Evolutionary conservation across 2,113 vertebrate genomes (phyloP).

Genomic region (Colossoma macropomum): DNA sequence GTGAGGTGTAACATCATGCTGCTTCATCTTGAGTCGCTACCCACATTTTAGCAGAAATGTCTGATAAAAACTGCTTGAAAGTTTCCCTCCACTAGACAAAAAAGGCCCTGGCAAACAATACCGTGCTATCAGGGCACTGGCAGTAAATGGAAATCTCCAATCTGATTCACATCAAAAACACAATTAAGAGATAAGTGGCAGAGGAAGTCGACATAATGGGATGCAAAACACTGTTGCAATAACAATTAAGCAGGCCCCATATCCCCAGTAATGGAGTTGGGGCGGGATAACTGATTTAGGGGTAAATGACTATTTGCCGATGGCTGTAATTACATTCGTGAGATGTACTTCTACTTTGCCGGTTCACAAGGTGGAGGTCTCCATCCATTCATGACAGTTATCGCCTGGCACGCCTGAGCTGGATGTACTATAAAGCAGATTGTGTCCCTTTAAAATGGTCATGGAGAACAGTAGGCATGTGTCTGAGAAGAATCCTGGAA

Average conservation of each 20-base stretch:
- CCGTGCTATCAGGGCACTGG: constrained; percentile 57
- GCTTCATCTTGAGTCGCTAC: background rate
- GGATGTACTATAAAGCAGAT: background rate
- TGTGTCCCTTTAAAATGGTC: background rate
- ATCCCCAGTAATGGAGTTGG: constrained; percentile 58
- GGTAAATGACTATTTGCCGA: constrained; percentile 52
- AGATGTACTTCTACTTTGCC: constrained; percentile 41
- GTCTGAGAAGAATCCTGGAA: background rate
- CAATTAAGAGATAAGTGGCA: constrained; percentile 75
- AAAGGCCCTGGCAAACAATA: constrained; percentile 57
- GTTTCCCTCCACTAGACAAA: background rate
- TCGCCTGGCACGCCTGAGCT: background rate
- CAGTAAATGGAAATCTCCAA: constrained; percentile 70
- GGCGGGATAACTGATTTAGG: constrained; percentile 60
- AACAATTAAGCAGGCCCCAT: constrained; percentile 63
- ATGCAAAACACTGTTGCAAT: constrained; percentile 66
- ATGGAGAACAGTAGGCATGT: background rate
- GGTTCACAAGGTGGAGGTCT: constrained; percentile 51
- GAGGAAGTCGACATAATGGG: constrained; percentile 67
- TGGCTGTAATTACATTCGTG: constrained; percentile 61
- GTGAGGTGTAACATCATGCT: background rate
- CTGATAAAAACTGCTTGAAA: background rate
- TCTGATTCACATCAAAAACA: constrained; percentile 70
- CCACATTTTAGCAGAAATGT: background rate
- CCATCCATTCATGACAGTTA: background rate